Base-by-base conservation (phyloP, 2,113 vertebrate species). In the Cyprinodon brontotheroides region DNA sequence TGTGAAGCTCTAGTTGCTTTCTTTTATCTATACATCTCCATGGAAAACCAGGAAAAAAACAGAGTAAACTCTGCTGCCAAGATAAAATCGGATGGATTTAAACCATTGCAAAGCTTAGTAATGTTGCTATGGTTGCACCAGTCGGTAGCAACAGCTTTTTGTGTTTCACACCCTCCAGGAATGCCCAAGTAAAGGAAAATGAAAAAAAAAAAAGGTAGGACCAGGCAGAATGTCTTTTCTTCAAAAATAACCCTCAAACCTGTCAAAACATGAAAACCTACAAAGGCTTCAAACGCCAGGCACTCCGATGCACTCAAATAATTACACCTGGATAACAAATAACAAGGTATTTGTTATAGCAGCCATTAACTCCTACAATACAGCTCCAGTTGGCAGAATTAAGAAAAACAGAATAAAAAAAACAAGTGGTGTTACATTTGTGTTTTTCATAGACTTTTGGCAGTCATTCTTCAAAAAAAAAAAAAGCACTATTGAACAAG, bases 391-490 rank as follows among this genome's bases (percentile, higher is more conserved):
- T 86, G 75, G 81, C 67, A 72, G 38, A 60, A 83, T 85, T 72
- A 65, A 63, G 80, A 83, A 86, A 74, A 85, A 87, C 79, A 70
- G 66, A 63, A 84, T 84, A 60, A 83, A 85, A 85, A 87, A 81
- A 72, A 65, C 50, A 84, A 80, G 74, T 78, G 76, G 67, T 40
- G 70, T 60, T 57, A 47, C 50, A 77, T 89, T 66, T 78, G 70
- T 68, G 61, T 78, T 68, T 78, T 68, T 80, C 69, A 91, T 85
- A 86, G 70, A 88, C 63, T 80, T 84, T 77, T 87, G 85, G 83
- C 85, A 82, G 36, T 12, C 72, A 78, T 88, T 71, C 3, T 10
- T 65, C 22, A 61, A 47, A 62, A 66, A 69, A 86, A 61, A 66
- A 69, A 86, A 82, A 78, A 74, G 65, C 67, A 70, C 60, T 77